Percentiles rank a stretch among this genome's conserved stretches.
Evolutionary conservation across 2,113 vertebrate genomes (phyloP).

Genomic region (Sander vitreus): DNA sequence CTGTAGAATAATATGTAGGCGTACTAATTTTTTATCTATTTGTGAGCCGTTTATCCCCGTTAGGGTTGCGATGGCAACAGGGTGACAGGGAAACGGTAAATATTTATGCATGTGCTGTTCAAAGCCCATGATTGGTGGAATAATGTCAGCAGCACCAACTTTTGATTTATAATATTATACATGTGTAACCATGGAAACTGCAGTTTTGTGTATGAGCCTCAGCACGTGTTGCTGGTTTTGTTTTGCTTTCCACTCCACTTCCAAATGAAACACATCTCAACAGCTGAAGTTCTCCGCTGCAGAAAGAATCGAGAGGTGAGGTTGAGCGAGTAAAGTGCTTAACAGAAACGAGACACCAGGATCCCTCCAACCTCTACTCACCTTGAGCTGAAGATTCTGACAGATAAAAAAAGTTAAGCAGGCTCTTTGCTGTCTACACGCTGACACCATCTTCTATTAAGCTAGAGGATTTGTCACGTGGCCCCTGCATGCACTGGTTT

Average conservation of each 20-base stretch:
- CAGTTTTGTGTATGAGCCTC: slow-evolving; percentile 44
- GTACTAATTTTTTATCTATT: not conserved
- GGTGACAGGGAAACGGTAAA: slow-evolving; percentile 36
- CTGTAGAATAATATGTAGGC: slow-evolving; percentile 27
- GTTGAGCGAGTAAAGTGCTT: slow-evolving; percentile 38
- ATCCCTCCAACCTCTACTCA: slow-evolving; percentile 31
- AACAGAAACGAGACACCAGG: slow-evolving; percentile 40
- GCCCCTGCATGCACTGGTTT: slow-evolving; percentile 59
- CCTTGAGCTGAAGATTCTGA: slow-evolving; percentile 43
- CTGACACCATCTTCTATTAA: slow-evolving; percentile 53
- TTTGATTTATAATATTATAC: slow-evolving; percentile 45
- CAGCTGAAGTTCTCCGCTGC: slow-evolving; percentile 31
- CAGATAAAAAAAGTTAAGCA: slow-evolving; percentile 45
- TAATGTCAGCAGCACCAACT: slow-evolving; percentile 14
- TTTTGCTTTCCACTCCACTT: slow-evolving; percentile 65
- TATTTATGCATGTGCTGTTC: slow-evolving; percentile 36
- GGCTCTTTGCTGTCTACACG: slow-evolving; percentile 54
- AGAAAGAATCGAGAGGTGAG: slow-evolving; percentile 42
- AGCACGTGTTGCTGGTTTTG: slow-evolving; percentile 35
- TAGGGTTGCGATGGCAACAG: slow-evolving; percentile 23
- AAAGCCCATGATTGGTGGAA: not conserved
- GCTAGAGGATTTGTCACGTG: slow-evolving; percentile 64
- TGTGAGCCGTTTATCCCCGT: not conserved
- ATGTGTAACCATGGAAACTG: slow-evolving; percentile 24
- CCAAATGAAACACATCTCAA: slow-evolving; percentile 52